Base-by-base conservation (phyloP, 2,113 vertebrate species). In the Blennius ocellaris region DNA sequence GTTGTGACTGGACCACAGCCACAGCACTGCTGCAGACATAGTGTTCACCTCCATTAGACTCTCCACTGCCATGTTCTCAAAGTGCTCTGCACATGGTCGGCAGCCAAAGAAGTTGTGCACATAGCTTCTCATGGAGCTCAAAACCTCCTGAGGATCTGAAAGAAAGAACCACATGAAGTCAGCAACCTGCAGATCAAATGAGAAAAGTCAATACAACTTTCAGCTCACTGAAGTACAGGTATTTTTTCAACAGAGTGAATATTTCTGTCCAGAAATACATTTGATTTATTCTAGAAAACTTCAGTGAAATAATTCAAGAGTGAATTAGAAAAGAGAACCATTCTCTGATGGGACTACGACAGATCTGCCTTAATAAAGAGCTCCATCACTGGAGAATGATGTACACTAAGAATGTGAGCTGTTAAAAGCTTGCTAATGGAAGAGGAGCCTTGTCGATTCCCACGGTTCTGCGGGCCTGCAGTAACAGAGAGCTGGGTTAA, bases 1-100 rank as follows among this genome's bases (percentile, higher is more conserved):
- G 56, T 99, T 99, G 94, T 99, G 97, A 51, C 91, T 91, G 0
- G 91, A 91, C 97, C 97, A 99, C 70, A 99, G 92, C 97, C 97
- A 99, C 60, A 95, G 84, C 0, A 94, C 40, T 0, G 96, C 93
- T 0, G 53, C 43, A 0, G 91, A 37, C 9, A 80, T 62, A 0
- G 87, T 81, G 0, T 8, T 10, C 78, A 96, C 95, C 7, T 0
- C 44, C 17, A 52, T 1, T 93, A 97, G 85, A 80, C 93, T 93
- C 59, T 94, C 84, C 0, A 68, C 52, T 0, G 96, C 96, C 97
- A 98, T 98, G 84, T 79, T 83, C 87, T 97, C 95, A 0, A 99
- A 99, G 89, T 98, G 97, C 39, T 60, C 6, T 0, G 97, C 96
- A 0, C 97, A 99, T 0, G 64, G 47, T 11, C 78, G 93, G 89